Evolutionary conservation across 2,888 invertebrate species (phyloP).

Genomic region (Epistrophe grossulariae): DNA sequence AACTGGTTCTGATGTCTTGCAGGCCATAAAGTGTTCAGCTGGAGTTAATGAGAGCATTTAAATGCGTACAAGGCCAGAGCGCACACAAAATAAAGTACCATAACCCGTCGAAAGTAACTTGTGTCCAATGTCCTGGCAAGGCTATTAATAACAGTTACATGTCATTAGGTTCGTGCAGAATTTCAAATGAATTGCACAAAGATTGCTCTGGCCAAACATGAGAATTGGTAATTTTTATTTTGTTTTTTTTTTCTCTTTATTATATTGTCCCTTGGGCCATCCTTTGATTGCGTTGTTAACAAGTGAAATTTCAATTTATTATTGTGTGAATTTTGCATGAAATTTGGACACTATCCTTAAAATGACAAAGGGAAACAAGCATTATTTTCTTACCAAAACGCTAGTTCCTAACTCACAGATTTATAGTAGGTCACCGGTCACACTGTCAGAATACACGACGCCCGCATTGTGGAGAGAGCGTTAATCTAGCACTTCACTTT

Average conservation of each 20-base stretch:
- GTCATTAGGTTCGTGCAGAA: slow-evolving; percentile 77
- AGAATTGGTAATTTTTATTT: slow-evolving; percentile 28
- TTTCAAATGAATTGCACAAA: slow-evolving; percentile 73
- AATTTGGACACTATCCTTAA: no score
- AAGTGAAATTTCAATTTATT: slow-evolving; percentile 25
- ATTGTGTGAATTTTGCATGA: slow-evolving; percentile 3
- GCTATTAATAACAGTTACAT: slow-evolving; percentile 78
- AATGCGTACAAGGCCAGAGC: slow-evolving; percentile 76
- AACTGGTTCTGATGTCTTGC: slow-evolving; percentile 59
- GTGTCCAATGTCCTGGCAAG: slow-evolving; percentile 73
- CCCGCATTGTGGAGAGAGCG: no score
- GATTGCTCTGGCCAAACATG: slow-evolving; percentile 31
- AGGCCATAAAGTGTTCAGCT: slow-evolving; percentile 75
- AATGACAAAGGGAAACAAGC: no score
- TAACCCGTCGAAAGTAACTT: slow-evolving; percentile 69
- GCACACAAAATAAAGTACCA: slow-evolving; percentile 76
- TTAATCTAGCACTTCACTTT: no score
- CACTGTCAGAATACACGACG: no score
- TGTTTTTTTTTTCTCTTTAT: slow-evolving; percentile 4
- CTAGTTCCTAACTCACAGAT: no score
- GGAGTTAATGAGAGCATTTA: slow-evolving; percentile 78
- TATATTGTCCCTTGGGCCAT: slow-evolving; percentile 40
- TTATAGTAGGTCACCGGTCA: no score
- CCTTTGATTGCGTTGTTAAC: slow-evolving; percentile 44
- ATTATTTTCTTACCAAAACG: no score